Evolutionary conservation across 2,888 invertebrate species (phyloP).

Genomic region (Boloria selene): DNA sequence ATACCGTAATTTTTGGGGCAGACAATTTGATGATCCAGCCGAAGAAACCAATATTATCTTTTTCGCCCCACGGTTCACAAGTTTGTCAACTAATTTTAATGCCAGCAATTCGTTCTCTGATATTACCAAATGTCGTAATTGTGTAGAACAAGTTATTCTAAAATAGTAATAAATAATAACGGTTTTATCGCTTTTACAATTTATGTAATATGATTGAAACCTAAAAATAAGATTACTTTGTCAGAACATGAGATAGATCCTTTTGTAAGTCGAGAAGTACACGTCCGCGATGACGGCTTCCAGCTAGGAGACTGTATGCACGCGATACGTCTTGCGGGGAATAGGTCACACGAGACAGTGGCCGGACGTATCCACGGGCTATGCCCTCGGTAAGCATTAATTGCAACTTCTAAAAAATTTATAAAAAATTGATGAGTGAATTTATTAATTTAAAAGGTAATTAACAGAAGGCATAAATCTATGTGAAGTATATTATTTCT

Average conservation of each 20-base stretch:
- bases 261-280: constrained; percentile 51
- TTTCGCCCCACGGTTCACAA: constrained; percentile 53
- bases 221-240: constrained; percentile 39
- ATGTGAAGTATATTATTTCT: no score
- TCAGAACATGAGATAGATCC: constrained; percentile 26
- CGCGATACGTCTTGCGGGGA: constrained; percentile 49
- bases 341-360: constrained; percentile 55
- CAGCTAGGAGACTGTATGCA: constrained; percentile 55
- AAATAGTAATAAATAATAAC: not conserved
- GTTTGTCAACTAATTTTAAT: constrained; percentile 48
- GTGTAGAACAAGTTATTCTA: constrained; percentile 48
- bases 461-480: no score
- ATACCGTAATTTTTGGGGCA: constrained; percentile 29
- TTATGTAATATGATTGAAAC: no score
- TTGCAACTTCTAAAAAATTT: constrained; percentile 46
- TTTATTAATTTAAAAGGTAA: no score
- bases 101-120: constrained; percentile 49
- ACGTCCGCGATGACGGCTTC: constrained; percentile 56
- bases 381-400: constrained; percentile 56
- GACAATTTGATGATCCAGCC: constrained; percentile 24
- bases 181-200: no score
- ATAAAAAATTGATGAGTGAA: no score
- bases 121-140: constrained; percentile 50
- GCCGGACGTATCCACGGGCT: constrained; percentile 55
- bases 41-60: constrained; percentile 48